Conservation (phyloP, 2,113 vertebrate species). For the Phalacrocorax brasilianus region DNA sequence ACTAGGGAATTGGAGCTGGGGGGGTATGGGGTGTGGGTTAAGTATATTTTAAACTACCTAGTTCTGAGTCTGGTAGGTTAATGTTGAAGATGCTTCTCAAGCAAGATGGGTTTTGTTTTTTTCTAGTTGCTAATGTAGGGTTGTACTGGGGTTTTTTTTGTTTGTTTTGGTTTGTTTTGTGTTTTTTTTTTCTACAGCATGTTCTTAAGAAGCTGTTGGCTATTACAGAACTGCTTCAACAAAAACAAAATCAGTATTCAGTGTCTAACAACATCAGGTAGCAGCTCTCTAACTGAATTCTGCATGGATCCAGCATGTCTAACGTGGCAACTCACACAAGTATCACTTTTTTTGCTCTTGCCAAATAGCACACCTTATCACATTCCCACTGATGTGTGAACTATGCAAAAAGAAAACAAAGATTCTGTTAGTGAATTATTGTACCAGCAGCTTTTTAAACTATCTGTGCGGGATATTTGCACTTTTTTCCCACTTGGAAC, state of each 20-base stretch:
- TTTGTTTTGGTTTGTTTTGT: not conserved
- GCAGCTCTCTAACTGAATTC: slow-evolving; percentile 77
- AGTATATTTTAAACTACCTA: not conserved
- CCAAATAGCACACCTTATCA: slow-evolving; percentile 78
- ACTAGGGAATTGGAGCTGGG: not conserved
- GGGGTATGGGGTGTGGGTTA: not conserved
- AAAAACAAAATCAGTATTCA: slow-evolving; percentile 93
- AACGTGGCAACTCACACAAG: slow-evolving; percentile 78
- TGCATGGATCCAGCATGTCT: slow-evolving; percentile 82
- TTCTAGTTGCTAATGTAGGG: not conserved
- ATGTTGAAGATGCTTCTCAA: not conserved
- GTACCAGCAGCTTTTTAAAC: slow-evolving; percentile 79
- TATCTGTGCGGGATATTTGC: slow-evolving; percentile 77
- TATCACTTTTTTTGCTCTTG: slow-evolving; percentile 79
- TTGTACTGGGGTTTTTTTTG: not conserved
- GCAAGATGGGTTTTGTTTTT: not conserved
- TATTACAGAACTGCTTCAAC: slow-evolving; percentile 96
- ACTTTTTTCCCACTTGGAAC: slow-evolving; percentile 73
- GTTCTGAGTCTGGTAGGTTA: not conserved
- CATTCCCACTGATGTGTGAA: slow-evolving; percentile 81
- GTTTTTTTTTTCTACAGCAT: slow-evolving; percentile 76
- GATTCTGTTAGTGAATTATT: slow-evolving; percentile 60
- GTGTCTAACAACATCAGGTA: slow-evolving; percentile 94
- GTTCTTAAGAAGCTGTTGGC: slow-evolving; percentile 96
- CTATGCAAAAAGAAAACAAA: slow-evolving; percentile 86